Conservation (phyloP, 2,888 invertebrate genomes). For the Agapetus fuscipes region DNA sequence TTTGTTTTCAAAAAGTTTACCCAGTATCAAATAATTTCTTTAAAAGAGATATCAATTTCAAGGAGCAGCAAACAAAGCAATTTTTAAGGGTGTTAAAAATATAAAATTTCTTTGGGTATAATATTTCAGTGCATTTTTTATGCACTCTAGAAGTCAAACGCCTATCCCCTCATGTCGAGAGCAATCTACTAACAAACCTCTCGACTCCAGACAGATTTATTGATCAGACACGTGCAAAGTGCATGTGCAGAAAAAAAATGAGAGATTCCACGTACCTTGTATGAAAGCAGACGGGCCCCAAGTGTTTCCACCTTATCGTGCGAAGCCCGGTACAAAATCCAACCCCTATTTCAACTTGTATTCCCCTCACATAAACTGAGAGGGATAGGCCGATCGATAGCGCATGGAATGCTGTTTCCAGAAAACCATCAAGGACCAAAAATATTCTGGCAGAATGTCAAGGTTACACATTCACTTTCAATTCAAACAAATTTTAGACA, state of each 20-base stretch:
- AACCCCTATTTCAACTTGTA: neutral
- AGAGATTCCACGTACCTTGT: neutral
- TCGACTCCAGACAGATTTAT: constrained; percentile 16
- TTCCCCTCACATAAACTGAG: neutral
- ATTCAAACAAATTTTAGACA: too few relatives aligned
- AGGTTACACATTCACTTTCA: too few relatives aligned
- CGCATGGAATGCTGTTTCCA: constrained; percentile 11
- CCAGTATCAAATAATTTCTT: too few relatives aligned
- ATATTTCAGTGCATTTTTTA: too few relatives aligned
- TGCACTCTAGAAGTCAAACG: constrained; percentile 1
- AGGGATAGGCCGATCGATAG: constrained; percentile 16
- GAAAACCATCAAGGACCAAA: too few relatives aligned
- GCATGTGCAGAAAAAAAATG: neutral
- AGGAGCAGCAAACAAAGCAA: too few relatives aligned
- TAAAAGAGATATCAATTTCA: too few relatives aligned
- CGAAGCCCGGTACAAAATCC: neutral
- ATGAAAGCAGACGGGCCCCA: neutral
- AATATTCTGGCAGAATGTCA: neutral
- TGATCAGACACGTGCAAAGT: constrained; percentile 18
- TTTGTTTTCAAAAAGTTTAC: too few relatives aligned
- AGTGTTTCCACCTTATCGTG: constrained; percentile 1
- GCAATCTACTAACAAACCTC: neutral
- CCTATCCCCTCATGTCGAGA: constrained; percentile 1
- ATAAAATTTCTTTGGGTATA: too few relatives aligned
- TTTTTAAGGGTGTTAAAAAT: too few relatives aligned